These are phyloP conservation scores for Andrena hattorfiana DNA, from an alignment of 2,888 invertebrate species.

Conservation along the genomic window DNA sequence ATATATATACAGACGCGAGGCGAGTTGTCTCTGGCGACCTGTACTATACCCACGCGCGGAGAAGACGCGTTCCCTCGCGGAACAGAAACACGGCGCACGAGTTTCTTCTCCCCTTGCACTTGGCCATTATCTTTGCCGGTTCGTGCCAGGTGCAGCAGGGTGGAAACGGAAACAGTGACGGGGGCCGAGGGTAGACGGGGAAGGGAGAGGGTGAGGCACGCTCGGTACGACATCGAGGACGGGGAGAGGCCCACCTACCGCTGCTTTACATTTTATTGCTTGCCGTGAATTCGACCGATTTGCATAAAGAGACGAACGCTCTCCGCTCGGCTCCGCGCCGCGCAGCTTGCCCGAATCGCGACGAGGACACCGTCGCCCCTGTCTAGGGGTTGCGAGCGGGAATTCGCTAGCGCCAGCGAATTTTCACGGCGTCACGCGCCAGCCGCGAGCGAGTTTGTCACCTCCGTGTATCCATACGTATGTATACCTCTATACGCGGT, in stretches of 20 bases:
- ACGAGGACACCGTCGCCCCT: background rate
- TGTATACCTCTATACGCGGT: background rate
- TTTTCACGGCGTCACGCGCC: constrained; percentile 5
- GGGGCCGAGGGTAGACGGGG: background rate
- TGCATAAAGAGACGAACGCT: constrained; percentile 75
- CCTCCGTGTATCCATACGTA: background rate
- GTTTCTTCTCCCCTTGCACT: constrained; percentile 33
- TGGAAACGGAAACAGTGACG: constrained; percentile 50
- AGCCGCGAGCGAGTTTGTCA: constrained; percentile 11
- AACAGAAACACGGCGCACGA: constrained; percentile 5
- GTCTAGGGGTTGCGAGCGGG: background rate
- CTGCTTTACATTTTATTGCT: constrained; percentile 82
- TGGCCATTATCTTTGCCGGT: constrained; percentile 67
- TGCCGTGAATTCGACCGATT: constrained; percentile 77
- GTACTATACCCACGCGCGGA: constrained; percentile 2
- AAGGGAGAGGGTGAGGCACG: background rate
- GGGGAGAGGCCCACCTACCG: constrained; percentile 22
- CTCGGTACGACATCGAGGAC: constrained; percentile 47
- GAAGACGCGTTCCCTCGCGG: constrained; percentile 14
- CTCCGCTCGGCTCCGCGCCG: background rate
- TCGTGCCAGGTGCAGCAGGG: constrained; percentile 65
- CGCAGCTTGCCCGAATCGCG: constrained; percentile 4
- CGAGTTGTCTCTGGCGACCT: constrained; percentile 11
- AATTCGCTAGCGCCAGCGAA: background rate
- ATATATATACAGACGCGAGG: background rate